Percentiles rank a stretch among this genome's conserved stretches.
Conservation (phyloP, 2,113 vertebrate species). For the Percopsis transmontana region DNA sequence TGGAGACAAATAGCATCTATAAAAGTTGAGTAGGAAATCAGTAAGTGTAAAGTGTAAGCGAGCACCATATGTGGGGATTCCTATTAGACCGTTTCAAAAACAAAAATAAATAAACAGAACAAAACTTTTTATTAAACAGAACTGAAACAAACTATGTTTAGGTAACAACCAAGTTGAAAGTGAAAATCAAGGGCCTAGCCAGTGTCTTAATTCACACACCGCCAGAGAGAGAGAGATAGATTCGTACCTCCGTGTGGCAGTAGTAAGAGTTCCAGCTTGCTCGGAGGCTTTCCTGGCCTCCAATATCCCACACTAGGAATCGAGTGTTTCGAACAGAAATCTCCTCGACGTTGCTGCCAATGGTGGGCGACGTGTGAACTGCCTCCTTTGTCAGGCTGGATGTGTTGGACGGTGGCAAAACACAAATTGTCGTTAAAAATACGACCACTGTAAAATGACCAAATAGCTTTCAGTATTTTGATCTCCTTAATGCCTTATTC, state of each 20-base stretch:
- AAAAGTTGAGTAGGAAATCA: background rate
- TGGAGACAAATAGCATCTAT: background rate
- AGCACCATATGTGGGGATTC: no score
- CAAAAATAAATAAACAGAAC: no score
- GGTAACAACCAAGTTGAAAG: background rate
- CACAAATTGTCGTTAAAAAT: background rate
- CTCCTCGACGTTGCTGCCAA: slow-evolving; percentile 86
- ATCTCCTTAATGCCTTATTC: no score
- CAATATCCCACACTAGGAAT: slow-evolving; percentile 87
- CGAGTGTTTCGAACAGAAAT: slow-evolving; percentile 79
- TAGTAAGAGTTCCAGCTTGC: slow-evolving; percentile 83
- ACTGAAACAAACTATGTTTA: no score
- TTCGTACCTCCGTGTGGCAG: slow-evolving; percentile 82
- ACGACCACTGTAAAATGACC: background rate
- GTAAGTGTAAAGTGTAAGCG: no score
- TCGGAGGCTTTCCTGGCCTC: slow-evolving; percentile 82
- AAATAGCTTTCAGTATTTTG: no score
- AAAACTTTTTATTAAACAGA: no score
- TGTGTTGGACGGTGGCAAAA: background rate
- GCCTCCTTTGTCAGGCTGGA: slow-evolving; percentile 83
- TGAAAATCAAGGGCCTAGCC: background rate
- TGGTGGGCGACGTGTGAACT: slow-evolving; percentile 83
- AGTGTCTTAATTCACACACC: background rate
- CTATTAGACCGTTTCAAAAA: no score
- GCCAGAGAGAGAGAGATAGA: slow-evolving; percentile 2